A percentile compares a stretch with the other conserved stretches of the same genome.
Evolutionary conservation across 2,113 vertebrate species (phyloP).

Genomic region (Brachionichthys hirsutus): DNA sequence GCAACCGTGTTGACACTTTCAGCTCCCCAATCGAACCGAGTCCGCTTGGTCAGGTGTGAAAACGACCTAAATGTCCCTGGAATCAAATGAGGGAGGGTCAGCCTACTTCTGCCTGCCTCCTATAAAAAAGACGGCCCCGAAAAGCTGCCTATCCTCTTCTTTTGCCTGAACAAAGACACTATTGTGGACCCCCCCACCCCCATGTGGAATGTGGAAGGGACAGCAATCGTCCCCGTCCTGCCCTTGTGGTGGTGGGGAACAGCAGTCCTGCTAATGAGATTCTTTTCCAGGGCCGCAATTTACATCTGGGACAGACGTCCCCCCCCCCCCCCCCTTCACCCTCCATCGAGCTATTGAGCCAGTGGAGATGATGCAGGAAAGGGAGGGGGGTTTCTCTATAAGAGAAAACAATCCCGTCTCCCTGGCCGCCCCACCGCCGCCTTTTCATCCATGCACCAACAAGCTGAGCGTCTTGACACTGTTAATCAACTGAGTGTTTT

Average conservation of each 20-base stretch:
- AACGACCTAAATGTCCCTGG: conserved; percentile 64
- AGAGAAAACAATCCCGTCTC: conserved; percentile 80
- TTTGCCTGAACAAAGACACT: conserved; percentile 78
- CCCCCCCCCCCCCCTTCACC: conserved; percentile 47
- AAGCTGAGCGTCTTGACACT: conserved; percentile 75
- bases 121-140: conserved; percentile 66
- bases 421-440: conserved; percentile 21
- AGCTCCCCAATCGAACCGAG: no score
- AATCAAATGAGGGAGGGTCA: conserved; percentile 38
- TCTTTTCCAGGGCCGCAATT: conserved; percentile 85
- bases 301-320: conserved; percentile 87
- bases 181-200: conserved; percentile 76
- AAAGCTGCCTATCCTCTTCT: conserved; percentile 75
- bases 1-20: no score
- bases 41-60: no score
- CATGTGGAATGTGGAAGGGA: conserved; percentile 76
- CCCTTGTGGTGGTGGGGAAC: conserved; percentile 66
- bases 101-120: conserved; percentile 52
- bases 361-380: conserved; percentile 74
- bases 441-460: conserved; percentile 63
- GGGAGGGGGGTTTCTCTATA: conserved; percentile 54
- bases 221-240: conserved; percentile 72
- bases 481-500: conserved; percentile 75
- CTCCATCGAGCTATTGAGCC: conserved; percentile 80
- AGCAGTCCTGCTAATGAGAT: conserved; percentile 85